Base-by-base conservation (phyloP, 2,888 invertebrate genomes). In the Tinea semifulvella region DNA sequence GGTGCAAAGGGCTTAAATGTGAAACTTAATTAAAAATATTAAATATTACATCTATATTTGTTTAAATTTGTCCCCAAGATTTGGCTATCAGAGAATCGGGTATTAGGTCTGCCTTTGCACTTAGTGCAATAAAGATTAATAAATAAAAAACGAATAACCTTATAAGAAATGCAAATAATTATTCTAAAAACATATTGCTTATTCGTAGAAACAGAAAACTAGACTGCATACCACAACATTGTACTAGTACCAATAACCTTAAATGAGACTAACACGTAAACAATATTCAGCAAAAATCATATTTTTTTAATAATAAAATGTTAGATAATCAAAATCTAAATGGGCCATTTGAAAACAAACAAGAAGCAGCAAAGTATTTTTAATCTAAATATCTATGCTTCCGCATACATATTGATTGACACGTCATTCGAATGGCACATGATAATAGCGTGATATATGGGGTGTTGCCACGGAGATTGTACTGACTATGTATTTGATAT, bases 381-480 rank as follows among this genome's bases (percentile, higher is more conserved):
- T 7, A 31, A 31, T 31, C 5, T 31, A 22, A 22, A 8, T 22
- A 22, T 22, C 22, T 22, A 22, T 11, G 27, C 13, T 31, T 31
- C 31, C 31, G 31, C 31, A 31, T 31, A 26, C 26, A 10, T 27
- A 27, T n/a, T 4, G 31, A 31, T 31, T 13, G 31, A 7, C 22
- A 31, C 31, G 31, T 13, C 31, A 31, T 31, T 27, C 27, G 27
- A 27, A n/a, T 27, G 27, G n/a, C 27, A 27, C n/a, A 27, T 27
- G 4, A 10, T n/a, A 14, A 13, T 4, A 31, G 6, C 11, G 13
- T 2, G 31, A 31, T 13, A 5, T 7, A 31, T 14, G 10, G 31
- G 14, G 14, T 13, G 31, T 31, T 31, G 31, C 31, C 31, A 31
- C 31, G 31, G 31, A 31, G 31, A 31, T 31, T 2, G 31, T 13